Evolutionary conservation across 1,140 invertebrate genomes (phyloP), one percentile per base, ranked within the genome.

Genomic region (Daktulosphaira vitifoliae): DNA sequence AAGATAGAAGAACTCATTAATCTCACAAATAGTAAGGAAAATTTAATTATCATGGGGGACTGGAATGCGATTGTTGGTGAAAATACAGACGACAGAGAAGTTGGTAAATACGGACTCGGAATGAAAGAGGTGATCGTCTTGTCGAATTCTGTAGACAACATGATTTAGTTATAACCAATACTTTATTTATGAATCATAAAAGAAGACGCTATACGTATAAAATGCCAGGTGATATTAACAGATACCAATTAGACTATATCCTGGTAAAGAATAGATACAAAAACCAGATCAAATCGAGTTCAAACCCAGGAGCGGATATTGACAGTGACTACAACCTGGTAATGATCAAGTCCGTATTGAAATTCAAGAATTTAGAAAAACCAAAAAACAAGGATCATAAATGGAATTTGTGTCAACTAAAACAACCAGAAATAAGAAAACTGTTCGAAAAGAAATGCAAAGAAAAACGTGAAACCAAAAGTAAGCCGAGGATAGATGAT

Each of bases 201-300:
- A 59, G 72, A 51, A 64, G 71, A 33, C 51, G 74, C 38, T 74
- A 73, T 49, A 75, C 74, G 5, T 75, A 73, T 71, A 74, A 69
- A 33, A 73, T 70, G 22, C 73, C 74, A 29, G 22, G 29, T 16
- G 70, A 74, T 65, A 68, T 71, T 23, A 65, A 73, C 4, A 54
- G 74, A 64, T 75, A 75, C 66, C 73, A 74, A 67, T 75, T 75
- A 54, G 73, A 75, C 65, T 76, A 68, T 52, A 69, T 76, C 0
- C 39, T 72, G 25, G 69, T 73, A 2, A 72, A 72, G 18, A 68
- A 68, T 33, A 52, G 72, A 13, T 75, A 69, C 52, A 64, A 65
- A 59, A 76, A 74, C 65, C 64, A 39, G 53, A 29, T 74, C 0
- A 73, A 69, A 50, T 68, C 67, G 46, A 69, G 62, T 13, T 71